These are phyloP conservation scores for Spodoptera exigua DNA, from an alignment of 2,888 invertebrate genomes.

Conservation along the genomic window DNA sequence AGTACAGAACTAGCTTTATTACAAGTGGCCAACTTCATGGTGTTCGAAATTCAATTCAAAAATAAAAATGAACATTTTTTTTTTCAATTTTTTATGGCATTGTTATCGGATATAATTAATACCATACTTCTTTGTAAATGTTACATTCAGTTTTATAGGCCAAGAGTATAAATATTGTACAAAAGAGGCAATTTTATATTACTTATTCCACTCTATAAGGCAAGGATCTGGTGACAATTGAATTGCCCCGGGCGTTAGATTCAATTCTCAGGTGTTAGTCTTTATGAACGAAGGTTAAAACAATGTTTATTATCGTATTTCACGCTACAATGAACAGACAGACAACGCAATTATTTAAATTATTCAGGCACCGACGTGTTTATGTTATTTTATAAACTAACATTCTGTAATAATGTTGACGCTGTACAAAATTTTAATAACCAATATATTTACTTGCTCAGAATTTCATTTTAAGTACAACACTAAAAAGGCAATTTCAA, in stretches of 20 bases:
- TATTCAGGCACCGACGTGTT: conserved; percentile 15
- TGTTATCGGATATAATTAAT: neutral
- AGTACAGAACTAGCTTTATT: conserved; percentile 36
- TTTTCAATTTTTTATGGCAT: neutral
- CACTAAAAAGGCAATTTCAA: neutral
- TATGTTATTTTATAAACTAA: conserved; percentile 29
- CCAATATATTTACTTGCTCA: neutral
- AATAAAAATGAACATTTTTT: no score
- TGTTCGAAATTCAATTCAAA: conserved; percentile 31
- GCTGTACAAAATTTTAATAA: conserved; percentile 3
- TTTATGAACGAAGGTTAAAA: conserved; percentile 47
- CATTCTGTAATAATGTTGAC: conserved; percentile 25
- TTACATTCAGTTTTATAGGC: conserved; percentile 1
- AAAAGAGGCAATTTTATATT: conserved; percentile 16
- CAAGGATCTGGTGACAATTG: conserved; percentile 42
- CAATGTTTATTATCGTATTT: conserved; percentile 52
- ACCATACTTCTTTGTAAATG: neutral
- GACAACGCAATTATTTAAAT: conserved; percentile 47
- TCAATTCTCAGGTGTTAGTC: conserved; percentile 42
- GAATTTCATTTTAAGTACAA: neutral
- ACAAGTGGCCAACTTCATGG: conserved; percentile 16
- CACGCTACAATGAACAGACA: conserved; percentile 39
- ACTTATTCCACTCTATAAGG: conserved; percentile 25
- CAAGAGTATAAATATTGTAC: conserved; percentile 3
- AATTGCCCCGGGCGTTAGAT: conserved; percentile 17